Evolutionary conservation across 2,888 invertebrate genomes (phyloP).

Genomic region (Noctua fimbriata): DNA sequence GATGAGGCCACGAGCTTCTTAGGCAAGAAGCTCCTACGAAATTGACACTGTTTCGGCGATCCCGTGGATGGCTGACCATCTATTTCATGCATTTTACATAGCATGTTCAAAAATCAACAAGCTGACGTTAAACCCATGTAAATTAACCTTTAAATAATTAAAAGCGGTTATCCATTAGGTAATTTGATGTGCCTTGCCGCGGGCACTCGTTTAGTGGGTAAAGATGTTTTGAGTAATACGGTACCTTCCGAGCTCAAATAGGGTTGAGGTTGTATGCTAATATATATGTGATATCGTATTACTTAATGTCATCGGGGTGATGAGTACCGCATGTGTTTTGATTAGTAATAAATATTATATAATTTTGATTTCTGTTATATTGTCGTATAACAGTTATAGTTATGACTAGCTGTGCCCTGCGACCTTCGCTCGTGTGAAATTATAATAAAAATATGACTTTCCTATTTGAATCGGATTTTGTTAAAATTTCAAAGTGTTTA

Average conservation of each 20-base stretch:
- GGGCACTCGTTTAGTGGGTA: conserved; percentile 69
- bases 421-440: too few species aligned
- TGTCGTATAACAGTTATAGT: not conserved
- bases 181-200: conserved; percentile 70
- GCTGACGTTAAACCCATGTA: conserved; percentile 40
- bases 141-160: conserved; percentile 70
- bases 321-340: conserved; percentile 1
- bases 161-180: conserved; percentile 72
- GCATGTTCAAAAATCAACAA: conserved; percentile 36
- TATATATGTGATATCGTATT: conserved; percentile 44
- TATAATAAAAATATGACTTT: too few species aligned
- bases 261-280: conserved; percentile 44
- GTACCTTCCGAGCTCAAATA: conserved; percentile 55
- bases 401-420: not conserved
- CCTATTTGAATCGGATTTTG: too few species aligned
- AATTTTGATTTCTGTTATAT: not conserved
- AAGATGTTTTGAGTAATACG: conserved; percentile 68
- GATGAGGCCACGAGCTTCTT: not conserved
- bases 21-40: not conserved
- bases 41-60: not conserved
- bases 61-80: not conserved
- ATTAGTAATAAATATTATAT: conserved; percentile 22
- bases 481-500: too few species aligned
- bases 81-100: not conserved
- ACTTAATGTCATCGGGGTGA: conserved; percentile 50